These are phyloP conservation scores for Aphelocoma californica DNA, from an alignment of 2,797 vertebrate species.

Conservation along the genomic window DNA sequence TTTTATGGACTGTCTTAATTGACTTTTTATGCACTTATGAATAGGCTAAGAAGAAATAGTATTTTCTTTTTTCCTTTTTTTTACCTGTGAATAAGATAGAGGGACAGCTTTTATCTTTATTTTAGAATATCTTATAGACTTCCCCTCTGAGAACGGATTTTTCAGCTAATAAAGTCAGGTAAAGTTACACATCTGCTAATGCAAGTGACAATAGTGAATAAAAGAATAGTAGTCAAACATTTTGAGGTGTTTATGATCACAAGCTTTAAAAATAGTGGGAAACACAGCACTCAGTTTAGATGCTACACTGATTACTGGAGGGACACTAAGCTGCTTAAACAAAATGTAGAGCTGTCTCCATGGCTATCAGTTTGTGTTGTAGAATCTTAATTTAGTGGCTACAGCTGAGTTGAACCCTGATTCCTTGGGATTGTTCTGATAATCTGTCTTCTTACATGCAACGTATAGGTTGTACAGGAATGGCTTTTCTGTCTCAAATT, in stretches of 20 bases:
- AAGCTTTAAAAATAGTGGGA: background rate
- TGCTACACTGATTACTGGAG: background rate
- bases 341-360: background rate
- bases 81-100: background rate
- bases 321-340: background rate
- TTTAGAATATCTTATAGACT: background rate
- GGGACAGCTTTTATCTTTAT: background rate
- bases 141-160: background rate
- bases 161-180: background rate
- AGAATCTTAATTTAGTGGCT: background rate
- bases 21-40: conserved; percentile 54
- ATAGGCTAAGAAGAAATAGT: conserved; percentile 3
- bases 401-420: background rate
- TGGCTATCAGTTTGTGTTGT: background rate
- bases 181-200: background rate
- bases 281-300: background rate
- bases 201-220: background rate
- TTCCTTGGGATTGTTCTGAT: background rate
- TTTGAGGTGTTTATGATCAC: background rate
- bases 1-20: conserved; percentile 64
- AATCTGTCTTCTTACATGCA: background rate
- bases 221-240: background rate
- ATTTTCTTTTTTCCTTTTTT: background rate
- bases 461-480: rapidly evolving
- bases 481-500: background rate